Percentiles rank a stretch among this genome's conserved stretches.
Evolutionary conservation across 2,113 vertebrate species (phyloP).

Genomic region (Atherinomorus stipes): DNA sequence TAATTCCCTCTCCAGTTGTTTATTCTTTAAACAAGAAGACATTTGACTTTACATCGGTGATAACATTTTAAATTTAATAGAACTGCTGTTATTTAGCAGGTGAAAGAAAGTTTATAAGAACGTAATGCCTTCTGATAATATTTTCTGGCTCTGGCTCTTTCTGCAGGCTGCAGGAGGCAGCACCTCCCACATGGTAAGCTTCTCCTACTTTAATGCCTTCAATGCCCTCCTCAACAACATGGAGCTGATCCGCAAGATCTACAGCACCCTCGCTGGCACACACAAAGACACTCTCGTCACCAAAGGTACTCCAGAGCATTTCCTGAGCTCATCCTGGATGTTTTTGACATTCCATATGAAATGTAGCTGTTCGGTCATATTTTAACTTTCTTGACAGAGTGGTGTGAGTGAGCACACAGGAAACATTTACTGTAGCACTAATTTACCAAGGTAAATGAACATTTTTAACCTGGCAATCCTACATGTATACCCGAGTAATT

Average conservation of each 20-base stretch:
- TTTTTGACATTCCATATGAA: slow-evolving; percentile 43
- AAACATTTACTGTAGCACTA: slow-evolving; percentile 76
- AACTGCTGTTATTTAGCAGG: not conserved
- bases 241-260: slow-evolving; percentile 97
- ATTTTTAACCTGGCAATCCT: slow-evolving; percentile 55
- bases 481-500: slow-evolving; percentile 53
- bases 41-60: not conserved
- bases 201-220: slow-evolving; percentile 99
- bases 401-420: slow-evolving; percentile 73
- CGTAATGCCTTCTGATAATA: not conserved
- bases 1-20: not conserved
- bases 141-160: slow-evolving; percentile 8
- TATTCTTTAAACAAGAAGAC: not conserved
- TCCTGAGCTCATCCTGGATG: slow-evolving; percentile 8
- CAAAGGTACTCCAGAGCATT: slow-evolving; percentile 86
- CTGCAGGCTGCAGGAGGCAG: slow-evolving; percentile 92
- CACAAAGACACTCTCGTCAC: slow-evolving; percentile 92
- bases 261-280: slow-evolving; percentile 91
- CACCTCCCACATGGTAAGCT: slow-evolving; percentile 97
- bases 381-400: slow-evolving; percentile 74
- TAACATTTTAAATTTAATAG: not conserved
- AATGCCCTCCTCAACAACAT: slow-evolving; percentile 98
- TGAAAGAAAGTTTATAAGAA: not conserved
- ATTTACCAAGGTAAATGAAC: slow-evolving; percentile 74
- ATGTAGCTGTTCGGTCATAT: slow-evolving; percentile 61